Percentiles rank a stretch among this genome's conserved stretches.
Evolutionary conservation across 1,140 invertebrate species (phyloP).

Genomic region (Lepidurus arcticus): DNA sequence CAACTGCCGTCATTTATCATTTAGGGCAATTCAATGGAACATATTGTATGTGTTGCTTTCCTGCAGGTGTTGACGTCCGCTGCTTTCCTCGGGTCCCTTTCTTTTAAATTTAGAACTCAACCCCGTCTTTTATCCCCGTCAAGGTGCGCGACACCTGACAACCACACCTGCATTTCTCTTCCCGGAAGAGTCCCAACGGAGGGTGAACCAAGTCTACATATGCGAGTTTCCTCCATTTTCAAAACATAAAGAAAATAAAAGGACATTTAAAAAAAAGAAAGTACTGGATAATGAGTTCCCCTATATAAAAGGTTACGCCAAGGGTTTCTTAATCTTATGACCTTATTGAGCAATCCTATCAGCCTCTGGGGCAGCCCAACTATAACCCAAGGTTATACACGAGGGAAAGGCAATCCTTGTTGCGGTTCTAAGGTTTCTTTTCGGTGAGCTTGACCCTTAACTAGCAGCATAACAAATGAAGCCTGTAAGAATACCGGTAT

Average conservation of each 20-base stretch:
- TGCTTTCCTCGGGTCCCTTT: no score
- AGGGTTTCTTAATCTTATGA: conserved; percentile 22
- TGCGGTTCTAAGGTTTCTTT: not conserved
- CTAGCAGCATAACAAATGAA: not conserved
- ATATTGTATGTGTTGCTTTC: no score
- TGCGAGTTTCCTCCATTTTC: not conserved
- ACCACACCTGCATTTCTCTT: not conserved
- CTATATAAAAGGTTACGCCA: not conserved
- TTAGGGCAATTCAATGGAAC: not conserved
- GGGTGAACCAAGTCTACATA: not conserved
- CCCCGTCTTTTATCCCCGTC: not conserved
- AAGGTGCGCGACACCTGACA: not conserved
- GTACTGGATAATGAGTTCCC: not conserved
- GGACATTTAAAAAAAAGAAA: not conserved
- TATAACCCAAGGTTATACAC: not conserved
- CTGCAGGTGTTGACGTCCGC: no score
- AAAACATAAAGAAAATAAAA: not conserved
- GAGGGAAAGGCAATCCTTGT: not conserved
- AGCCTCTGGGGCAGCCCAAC: not conserved
- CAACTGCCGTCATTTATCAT: not conserved
- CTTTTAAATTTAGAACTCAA: not conserved
- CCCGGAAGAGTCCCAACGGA: not conserved
- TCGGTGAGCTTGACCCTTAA: not conserved
- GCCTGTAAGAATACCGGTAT: not conserved
- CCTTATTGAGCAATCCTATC: conserved; percentile 21